These are phyloP conservation scores for Ophion slaviceki DNA, from an alignment of 2,888 invertebrate genomes.

Conservation along the genomic window DNA sequence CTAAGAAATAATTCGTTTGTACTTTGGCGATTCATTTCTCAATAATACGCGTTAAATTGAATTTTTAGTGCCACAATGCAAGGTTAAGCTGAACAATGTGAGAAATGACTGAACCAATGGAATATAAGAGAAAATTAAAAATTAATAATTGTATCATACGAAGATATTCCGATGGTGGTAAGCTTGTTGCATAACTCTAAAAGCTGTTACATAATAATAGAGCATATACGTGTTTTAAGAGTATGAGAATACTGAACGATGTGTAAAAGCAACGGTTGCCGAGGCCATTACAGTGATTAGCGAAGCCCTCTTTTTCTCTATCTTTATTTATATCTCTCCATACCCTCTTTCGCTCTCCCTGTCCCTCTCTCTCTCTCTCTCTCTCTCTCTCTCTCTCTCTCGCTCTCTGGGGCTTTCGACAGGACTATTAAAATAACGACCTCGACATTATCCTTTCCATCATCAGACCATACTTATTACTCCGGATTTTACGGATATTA, in stretches of 20 bases:
- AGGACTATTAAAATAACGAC: conserved; percentile 53
- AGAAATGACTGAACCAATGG: background rate
- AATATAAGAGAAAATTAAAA: background rate
- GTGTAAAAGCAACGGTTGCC: conserved; percentile 4
- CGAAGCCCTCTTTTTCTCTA: conserved; percentile 10
- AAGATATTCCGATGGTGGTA: background rate
- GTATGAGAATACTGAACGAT: conserved; percentile 12
- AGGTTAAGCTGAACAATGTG: too few species aligned
- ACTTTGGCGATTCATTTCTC: background rate
- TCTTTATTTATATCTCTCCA: background rate
- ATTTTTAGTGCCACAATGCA: too few species aligned
- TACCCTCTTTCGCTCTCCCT: background rate
- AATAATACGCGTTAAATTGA: background rate
- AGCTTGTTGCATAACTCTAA: background rate
- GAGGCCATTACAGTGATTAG: conserved; percentile 41
- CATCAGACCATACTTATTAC: conserved; percentile 47
- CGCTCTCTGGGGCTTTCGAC: conserved; percentile 18
- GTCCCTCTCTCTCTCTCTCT: background rate
- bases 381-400: conserved; percentile 16
- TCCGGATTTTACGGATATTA: conserved; percentile 17
- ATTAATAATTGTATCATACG: background rate
- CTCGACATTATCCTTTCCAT: conserved; percentile 53
- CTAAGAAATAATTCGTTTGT: background rate
- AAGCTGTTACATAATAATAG: conserved; percentile 9
- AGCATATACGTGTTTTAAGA: background rate